Evolutionary conservation across 2,888 invertebrate genomes (phyloP).

Genomic region (Ectropis crepuscularia): DNA sequence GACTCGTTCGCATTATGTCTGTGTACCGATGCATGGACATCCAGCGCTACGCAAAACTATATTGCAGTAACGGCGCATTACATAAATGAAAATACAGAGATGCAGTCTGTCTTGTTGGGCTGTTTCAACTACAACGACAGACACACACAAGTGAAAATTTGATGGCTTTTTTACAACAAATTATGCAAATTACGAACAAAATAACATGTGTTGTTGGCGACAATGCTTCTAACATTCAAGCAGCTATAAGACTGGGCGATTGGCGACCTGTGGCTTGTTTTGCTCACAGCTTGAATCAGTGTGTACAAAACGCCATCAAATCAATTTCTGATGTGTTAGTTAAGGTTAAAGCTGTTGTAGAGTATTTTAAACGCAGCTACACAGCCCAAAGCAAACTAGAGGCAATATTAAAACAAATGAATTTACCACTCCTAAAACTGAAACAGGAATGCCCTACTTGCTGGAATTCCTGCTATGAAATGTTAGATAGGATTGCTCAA

Average conservation of each 20-base stretch:
- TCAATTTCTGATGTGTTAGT: too few relatives aligned
- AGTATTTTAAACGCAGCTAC: neutral
- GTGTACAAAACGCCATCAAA: too few relatives aligned
- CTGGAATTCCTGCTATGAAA: neutral
- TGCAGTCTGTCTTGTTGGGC: neutral
- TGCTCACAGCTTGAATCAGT: too few relatives aligned
- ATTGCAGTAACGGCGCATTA: conserved; percentile 1
- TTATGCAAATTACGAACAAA: too few relatives aligned
- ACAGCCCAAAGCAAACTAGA: neutral
- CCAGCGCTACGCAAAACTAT: too few relatives aligned
- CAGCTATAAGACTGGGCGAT: too few relatives aligned
- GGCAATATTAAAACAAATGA: conserved; percentile 1
- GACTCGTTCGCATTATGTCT: too few relatives aligned
- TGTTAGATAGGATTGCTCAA: neutral
- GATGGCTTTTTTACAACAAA: too few relatives aligned
- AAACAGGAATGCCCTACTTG: conserved; percentile 3
- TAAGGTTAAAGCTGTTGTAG: neutral
- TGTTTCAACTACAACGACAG: neutral
- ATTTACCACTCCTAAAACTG: neutral
- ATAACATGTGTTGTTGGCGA: too few relatives aligned
- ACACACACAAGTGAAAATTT: neutral
- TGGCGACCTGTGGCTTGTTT: too few relatives aligned
- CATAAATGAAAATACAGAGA: neutral
- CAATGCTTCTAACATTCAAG: too few relatives aligned
- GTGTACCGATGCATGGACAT: too few relatives aligned